These are phyloP conservation scores for Drosophila biarmipes DNA, from an alignment of 1,140 invertebrate species.

Conservation along the genomic window DNA sequence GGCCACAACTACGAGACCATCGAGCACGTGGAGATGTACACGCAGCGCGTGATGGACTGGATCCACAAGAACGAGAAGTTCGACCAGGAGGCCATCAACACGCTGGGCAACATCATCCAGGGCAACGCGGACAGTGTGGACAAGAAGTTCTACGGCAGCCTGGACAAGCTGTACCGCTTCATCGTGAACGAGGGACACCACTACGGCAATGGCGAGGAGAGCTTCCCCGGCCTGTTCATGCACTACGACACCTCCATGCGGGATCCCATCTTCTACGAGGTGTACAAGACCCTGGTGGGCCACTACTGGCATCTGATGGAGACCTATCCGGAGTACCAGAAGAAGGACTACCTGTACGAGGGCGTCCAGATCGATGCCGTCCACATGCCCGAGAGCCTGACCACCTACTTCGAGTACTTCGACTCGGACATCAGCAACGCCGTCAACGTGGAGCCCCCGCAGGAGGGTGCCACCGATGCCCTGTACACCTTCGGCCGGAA, in stretches of 20 bases:
- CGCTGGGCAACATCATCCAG: constrained; percentile 86
- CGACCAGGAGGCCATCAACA: constrained; percentile 85
- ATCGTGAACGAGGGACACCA: constrained; percentile 84
- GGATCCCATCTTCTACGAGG: constrained; percentile 88
- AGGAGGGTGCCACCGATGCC: constrained; percentile 62
- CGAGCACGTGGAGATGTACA: constrained; percentile 84
- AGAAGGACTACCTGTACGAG: constrained; percentile 87
- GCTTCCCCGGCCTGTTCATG: constrained; percentile 85
- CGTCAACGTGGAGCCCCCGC: constrained; percentile 83
- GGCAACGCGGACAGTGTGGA: constrained; percentile 85
- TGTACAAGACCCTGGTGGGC: constrained; percentile 87
- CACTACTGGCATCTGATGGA: constrained; percentile 87
- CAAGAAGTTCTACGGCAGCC: constrained; percentile 84
- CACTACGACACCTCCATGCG: constrained; percentile 87
- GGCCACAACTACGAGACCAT: constrained; percentile 85
- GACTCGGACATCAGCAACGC: constrained; percentile 89
- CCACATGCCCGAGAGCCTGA: constrained; percentile 87
- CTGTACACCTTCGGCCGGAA: constrained; percentile 86
- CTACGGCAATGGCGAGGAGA: constrained; percentile 74
- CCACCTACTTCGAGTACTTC: constrained; percentile 89
- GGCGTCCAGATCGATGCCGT: constrained; percentile 88
- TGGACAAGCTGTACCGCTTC: constrained; percentile 81
- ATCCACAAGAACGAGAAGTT: constrained; percentile 86
- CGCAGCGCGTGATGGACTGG: constrained; percentile 87
- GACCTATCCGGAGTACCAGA: constrained; percentile 85